Evolutionary conservation across 2,888 invertebrate species (phyloP).

Genomic region (Callyntrura guangdongensis): DNA sequence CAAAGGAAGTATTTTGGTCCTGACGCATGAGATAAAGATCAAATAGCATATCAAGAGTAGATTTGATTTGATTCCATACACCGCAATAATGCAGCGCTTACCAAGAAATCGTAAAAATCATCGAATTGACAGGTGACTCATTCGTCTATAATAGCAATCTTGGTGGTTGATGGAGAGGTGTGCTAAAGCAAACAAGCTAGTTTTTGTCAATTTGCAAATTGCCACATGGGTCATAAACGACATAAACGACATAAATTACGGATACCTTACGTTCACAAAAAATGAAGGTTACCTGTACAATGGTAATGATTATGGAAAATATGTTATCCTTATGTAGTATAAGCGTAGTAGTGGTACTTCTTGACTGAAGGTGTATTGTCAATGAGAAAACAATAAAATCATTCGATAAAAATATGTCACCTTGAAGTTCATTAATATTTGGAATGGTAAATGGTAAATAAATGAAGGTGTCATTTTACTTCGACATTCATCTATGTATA

Average conservation of each 20-base stretch:
- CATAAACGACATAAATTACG: background rate
- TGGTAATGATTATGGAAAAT: no score
- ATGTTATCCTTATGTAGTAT: no score
- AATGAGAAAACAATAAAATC: no score
- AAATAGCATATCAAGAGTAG: no score
- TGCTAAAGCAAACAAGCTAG: background rate
- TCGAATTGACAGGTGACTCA: background rate
- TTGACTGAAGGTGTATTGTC: no score
- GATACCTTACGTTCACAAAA: background rate
- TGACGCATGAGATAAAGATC: background rate
- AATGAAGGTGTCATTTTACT: no score
- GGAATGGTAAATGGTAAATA: no score
- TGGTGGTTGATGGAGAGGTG: background rate
- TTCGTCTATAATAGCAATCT: background rate
- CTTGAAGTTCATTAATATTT: no score
- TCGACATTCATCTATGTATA: no score
- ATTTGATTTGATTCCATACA: background rate
- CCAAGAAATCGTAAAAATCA: background rate
- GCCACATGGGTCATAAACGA: conserved; percentile 11
- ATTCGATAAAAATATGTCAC: no score
- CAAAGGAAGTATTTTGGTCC: background rate
- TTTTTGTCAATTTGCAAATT: conserved; percentile 18
- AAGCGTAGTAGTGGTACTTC: no score
- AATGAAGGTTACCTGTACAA: no score
- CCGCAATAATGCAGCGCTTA: background rate